phyloP scores from a whole-genome alignment of 2,113 vertebrate species.

The Sclerurus mexicanus region DNA sequence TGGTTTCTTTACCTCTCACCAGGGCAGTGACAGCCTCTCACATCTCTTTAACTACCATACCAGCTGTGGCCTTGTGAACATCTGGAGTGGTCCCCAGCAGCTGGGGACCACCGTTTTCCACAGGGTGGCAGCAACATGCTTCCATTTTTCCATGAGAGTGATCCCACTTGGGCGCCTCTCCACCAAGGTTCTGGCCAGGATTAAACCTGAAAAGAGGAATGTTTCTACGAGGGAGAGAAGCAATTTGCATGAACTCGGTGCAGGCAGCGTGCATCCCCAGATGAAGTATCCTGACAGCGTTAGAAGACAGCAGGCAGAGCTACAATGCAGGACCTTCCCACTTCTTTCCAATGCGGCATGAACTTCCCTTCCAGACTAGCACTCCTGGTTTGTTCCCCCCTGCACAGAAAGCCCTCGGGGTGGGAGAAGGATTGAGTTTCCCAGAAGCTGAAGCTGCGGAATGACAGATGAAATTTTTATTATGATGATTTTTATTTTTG shows the following conservation, averaged over 20 bases:
- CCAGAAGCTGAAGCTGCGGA: neutral
- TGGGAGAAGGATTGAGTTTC: neutral
- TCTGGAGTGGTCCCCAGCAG: neutral
- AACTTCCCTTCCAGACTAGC: neutral
- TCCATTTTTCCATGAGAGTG: neutral
- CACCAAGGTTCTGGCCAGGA: neutral
- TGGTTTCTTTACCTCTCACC: neutral
- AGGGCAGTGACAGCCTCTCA: neutral
- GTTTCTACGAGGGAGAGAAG: neutral
- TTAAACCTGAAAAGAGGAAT: slow-evolving; percentile 2
- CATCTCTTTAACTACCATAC: neutral
- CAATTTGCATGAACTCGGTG: neutral
- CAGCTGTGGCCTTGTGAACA: neutral
- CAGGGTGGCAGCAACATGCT: slow-evolving; percentile 48
- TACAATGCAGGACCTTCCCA: neutral
- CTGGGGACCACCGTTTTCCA: neutral
- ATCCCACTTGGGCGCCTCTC: neutral
- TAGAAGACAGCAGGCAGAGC: neutral
- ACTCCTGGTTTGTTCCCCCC: neutral
- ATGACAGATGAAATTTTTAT: slow-evolving; percentile 54
- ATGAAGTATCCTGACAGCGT: neutral
- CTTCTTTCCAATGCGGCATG: neutral
- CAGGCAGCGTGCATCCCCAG: neutral
- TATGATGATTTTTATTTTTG: slow-evolving; percentile 31
- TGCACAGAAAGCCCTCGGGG: neutral